Percentiles rank a stretch among this genome's conserved stretches.
These are phyloP conservation scores for Selenia dentaria DNA, from an alignment of 2,888 invertebrate species.

Conservation along the genomic window DNA sequence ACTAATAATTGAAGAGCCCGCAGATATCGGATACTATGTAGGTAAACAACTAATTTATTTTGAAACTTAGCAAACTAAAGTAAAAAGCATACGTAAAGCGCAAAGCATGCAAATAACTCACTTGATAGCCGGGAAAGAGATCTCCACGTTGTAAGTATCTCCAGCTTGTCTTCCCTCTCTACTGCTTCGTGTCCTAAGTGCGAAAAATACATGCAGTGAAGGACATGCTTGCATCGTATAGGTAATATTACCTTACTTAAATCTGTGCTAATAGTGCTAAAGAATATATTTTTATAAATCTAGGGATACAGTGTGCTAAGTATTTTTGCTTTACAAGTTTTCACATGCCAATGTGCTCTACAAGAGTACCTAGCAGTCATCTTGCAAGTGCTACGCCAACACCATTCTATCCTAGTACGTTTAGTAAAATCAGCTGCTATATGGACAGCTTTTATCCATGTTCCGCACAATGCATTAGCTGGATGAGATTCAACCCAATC, in stretches of 20 bases:
- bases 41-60: too few species aligned
- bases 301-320: conserved; percentile 21
- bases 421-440: too few species aligned
- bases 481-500: neutral
- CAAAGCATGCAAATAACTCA: conserved; percentile 84
- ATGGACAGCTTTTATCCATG: neutral
- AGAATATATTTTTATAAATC: conserved; percentile 9
- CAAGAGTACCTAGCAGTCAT: conserved; percentile 10
- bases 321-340: conserved; percentile 35
- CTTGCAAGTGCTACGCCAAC: conserved; percentile 43
- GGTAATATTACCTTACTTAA: conserved; percentile 13
- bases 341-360: conserved; percentile 50
- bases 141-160: conserved; percentile 96
- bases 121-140: conserved; percentile 96
- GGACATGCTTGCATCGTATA: conserved; percentile 60
- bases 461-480: neutral
- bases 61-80: too few species aligned
- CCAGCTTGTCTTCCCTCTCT: conserved; percentile 94
- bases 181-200: conserved; percentile 87
- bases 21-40: too few species aligned
- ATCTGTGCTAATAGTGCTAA: conserved; percentile 42
- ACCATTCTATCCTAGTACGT: conserved; percentile 30
- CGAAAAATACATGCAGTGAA: conserved; percentile 83
- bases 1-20: too few species aligned
- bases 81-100: conserved; percentile 37